These are phyloP conservation scores for Falcaria lacertinaria DNA, from an alignment of 2,888 invertebrate genomes.

Conservation along the genomic window DNA sequence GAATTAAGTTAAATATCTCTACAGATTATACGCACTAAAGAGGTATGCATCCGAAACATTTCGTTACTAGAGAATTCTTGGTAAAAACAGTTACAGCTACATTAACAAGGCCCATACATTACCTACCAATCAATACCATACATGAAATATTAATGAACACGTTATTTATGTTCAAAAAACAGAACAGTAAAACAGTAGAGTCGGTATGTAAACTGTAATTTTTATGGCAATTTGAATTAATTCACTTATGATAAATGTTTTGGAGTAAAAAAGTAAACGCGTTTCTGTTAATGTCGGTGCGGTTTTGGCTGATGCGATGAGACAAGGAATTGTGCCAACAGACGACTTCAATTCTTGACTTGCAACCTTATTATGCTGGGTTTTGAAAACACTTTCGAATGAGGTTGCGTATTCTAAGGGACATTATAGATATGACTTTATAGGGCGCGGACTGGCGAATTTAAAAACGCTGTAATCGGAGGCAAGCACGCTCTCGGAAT, in stretches of 20 bases:
- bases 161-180: constrained; percentile 46
- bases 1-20: too few relatives aligned
- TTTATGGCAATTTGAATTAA: constrained; percentile 73
- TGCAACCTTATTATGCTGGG: constrained; percentile 3
- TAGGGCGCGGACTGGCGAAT: constrained; percentile 46
- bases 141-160: constrained; percentile 50
- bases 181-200: constrained; percentile 40
- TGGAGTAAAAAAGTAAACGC: constrained; percentile 53
- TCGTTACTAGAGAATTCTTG: background rate
- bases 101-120: constrained; percentile 7
- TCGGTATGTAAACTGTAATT: constrained; percentile 66
- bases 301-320: constrained; percentile 51
- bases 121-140: constrained; percentile 36
- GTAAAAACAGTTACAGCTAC: background rate
- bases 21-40: too few relatives aligned
- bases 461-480: constrained; percentile 64
- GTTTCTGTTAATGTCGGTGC: constrained; percentile 62
- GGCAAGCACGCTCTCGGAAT: constrained; percentile 47
- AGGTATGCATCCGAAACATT: background rate
- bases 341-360: background rate
- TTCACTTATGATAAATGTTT: constrained; percentile 69
- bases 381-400: constrained; percentile 14
- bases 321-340: constrained; percentile 39
- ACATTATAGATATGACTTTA: constrained; percentile 57
- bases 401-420: constrained; percentile 19